Percentiles rank a stretch among this genome's conserved stretches.
Evolutionary conservation across 2,113 vertebrate species (phyloP).

Genomic region (Motacilla alba): DNA sequence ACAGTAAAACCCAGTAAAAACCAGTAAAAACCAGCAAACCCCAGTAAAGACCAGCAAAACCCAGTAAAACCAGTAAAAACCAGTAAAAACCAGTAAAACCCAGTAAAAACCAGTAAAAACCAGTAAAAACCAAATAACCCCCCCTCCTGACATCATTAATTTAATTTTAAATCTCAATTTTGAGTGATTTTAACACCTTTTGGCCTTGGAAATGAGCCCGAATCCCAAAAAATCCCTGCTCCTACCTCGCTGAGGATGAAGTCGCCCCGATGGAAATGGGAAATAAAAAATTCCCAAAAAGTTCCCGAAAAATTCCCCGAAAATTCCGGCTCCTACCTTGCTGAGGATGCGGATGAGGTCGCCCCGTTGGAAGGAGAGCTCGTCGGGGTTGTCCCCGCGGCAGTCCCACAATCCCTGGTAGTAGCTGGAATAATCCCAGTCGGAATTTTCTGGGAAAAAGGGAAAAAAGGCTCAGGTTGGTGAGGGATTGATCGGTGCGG

Average conservation of each 20-base stretch:
- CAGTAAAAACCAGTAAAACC: background rate
- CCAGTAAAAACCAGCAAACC: background rate
- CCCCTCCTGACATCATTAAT: too few species aligned
- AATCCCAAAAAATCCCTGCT: background rate
- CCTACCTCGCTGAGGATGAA: background rate
- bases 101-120: background rate
- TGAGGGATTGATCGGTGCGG: rapidly evolving
- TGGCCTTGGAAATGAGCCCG: rapidly evolving
- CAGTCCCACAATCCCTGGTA: slow-evolving; percentile 95
- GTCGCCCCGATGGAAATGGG: rapidly evolving
- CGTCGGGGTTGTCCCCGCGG: slow-evolving; percentile 80
- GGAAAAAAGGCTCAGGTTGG: background rate
- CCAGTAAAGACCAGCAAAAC: too few species aligned
- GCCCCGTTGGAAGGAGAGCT: slow-evolving; percentile 88
- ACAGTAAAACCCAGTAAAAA: background rate
- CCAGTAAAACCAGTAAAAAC: background rate
- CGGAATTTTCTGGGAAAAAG: background rate
- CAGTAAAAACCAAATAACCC: background rate
- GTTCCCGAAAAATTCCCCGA: rapidly evolving
- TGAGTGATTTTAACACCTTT: background rate
- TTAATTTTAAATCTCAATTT: background rate
- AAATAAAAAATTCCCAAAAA: background rate
- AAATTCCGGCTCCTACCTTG: slow-evolving; percentile 74
- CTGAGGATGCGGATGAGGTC: slow-evolving; percentile 91
- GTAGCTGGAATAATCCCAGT: slow-evolving; percentile 78